Base-by-base conservation (phyloP, 1,140 invertebrate genomes). In the Latrodectus geometricus region DNA sequence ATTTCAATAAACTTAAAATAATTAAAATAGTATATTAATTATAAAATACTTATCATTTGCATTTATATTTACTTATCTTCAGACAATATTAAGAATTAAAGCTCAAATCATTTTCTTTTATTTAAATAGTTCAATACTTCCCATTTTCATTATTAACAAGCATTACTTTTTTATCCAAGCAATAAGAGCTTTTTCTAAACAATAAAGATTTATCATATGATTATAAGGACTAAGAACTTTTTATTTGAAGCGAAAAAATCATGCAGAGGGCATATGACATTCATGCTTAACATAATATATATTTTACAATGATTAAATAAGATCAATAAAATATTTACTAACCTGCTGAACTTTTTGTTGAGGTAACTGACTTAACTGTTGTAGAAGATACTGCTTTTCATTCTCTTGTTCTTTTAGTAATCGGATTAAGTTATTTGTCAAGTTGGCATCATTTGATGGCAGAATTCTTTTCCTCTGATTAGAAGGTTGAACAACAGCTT, bases 271-370 rank as follows among this genome's bases (percentile, higher is more conserved):
- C 7, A 50, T 74, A 17, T 50, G n/a, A 20, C 69, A 8, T 7
- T 9, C 17, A 12, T 72, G 14, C n/a, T 23, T 23, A 14, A 20
- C 21, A 8, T 8, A 20, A n/a, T 0, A 23, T 72, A 0, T 35
- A 17, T 48, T 48, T 48, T 35, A 12, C 9, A 5, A 35, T 3
- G 5, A 35, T 35, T 35, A 35, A 35, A 5, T 5, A 81, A 61
- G 8, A 50, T 23, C 17, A 82, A 54, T 9, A 9, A 56, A 70
- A 49, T 54, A 4, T 14, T 17, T 65, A 72, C 23, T 74, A 54
- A 87, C 85, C 35, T 87, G 76, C 21, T 87, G 85, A 3, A 87
- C 77, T 68, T 87, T 87, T 35, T 87, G 85, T 20, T 79, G 85
- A 50, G 85, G 85, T 54, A 87, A 73, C 49, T 80, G 77, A 66